phyloP scores from a whole-genome alignment of 2,888 invertebrate genomes.

The Drosophila phalerata region DNA sequence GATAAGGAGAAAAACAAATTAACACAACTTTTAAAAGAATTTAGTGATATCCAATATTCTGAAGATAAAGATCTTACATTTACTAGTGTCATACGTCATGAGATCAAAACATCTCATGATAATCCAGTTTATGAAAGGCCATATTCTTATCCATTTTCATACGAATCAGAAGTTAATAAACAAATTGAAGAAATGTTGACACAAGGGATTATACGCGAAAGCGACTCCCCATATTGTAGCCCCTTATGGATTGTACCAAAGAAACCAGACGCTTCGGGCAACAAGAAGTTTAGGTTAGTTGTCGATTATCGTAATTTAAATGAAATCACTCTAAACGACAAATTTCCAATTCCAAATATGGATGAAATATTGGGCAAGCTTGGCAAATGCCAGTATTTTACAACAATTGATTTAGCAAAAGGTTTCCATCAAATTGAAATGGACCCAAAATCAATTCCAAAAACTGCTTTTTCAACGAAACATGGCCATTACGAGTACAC shows the following conservation, averaged over 20 bases:
- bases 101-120: too few species aligned
- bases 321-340: constrained; percentile 1
- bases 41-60: too few species aligned
- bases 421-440: constrained; percentile 3
- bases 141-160: neutral
- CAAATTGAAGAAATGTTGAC: neutral
- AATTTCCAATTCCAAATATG: neutral
- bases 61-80: too few species aligned
- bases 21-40: too few species aligned
- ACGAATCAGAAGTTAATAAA: neutral
- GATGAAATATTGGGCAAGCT: neutral
- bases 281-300: neutral
- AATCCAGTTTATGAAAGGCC: neutral
- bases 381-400: neutral
- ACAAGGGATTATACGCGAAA: neutral
- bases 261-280: neutral
- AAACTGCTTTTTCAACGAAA: neutral
- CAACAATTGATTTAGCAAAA: neutral
- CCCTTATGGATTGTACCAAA: neutral
- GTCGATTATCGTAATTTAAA: constrained; percentile 2
- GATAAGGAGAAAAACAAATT: too few species aligned
- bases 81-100: too few species aligned
- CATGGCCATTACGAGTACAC: too few species aligned
- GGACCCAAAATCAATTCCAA: neutral
- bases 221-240: neutral